These are phyloP conservation scores for Amiota minor DNA, from an alignment of 2,888 invertebrate species.

Conservation along the genomic window DNA sequence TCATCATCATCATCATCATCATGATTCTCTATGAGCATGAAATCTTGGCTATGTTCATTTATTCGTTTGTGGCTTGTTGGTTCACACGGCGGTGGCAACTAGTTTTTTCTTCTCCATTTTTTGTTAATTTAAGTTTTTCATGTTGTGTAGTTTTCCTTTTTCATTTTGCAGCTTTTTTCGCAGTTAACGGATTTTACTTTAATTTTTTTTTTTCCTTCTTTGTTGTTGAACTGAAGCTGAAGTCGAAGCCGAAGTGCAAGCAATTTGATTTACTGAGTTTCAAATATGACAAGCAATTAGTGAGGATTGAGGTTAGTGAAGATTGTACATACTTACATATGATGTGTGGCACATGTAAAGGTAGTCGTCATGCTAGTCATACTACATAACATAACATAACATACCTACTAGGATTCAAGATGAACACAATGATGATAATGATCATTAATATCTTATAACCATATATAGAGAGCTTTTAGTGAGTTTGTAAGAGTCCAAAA, in stretches of 20 bases:
- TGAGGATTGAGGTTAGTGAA: slow-evolving; percentile 63
- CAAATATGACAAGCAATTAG: slow-evolving; percentile 62
- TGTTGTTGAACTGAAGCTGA: not conserved
- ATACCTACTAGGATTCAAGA: not conserved
- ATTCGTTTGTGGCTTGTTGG: slow-evolving; percentile 38
- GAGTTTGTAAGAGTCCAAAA: not conserved
- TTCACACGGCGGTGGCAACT: slow-evolving; percentile 61
- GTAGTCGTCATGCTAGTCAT: not conserved
- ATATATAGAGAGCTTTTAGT: not conserved
- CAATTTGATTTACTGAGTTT: slow-evolving; percentile 35
- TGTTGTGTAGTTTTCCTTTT: not conserved
- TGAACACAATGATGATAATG: not conserved
- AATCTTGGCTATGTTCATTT: slow-evolving; percentile 14
- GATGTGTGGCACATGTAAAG: not conserved
- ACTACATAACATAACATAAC: not conserved
- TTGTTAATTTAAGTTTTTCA: not conserved
- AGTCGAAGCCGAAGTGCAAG: slow-evolving; percentile 48
- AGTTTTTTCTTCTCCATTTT: slow-evolving; percentile 50
- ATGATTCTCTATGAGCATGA: not conserved
- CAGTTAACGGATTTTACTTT: slow-evolving; percentile 17
- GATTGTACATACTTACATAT: slow-evolving; percentile 2
- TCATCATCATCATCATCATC: no score
- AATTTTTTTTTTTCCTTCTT: not conserved
- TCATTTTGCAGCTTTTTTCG: slow-evolving; percentile 10
- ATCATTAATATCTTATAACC: not conserved